Base-by-base conservation (phyloP, 2,888 invertebrate genomes). In the Sarcophaga rosellei region DNA sequence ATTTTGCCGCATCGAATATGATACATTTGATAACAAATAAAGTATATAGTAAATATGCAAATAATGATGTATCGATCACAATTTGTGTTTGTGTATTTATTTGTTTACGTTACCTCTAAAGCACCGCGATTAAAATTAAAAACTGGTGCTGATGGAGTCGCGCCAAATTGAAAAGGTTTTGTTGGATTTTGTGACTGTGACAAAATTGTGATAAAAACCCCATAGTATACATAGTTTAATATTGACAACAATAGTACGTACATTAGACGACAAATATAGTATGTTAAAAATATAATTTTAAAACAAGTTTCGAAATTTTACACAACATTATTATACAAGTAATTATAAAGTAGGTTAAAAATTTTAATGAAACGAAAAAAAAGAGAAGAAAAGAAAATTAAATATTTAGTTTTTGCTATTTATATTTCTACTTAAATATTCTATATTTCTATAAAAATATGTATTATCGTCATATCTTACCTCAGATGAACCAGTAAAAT, bases 151-250 rank as follows among this genome's bases (percentile, higher is more conserved):
- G 89, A 88, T 89, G 89, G 88, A 89, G 90, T 88, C 81, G 90
- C 90, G 90, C 91, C 91, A 89, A 91, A 91, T 89, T 90, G 91
- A 89, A 91, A 91, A 81, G 91, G 91, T 90, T 90, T 90, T 86
- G 90, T 85, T 88, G 90, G 81, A 86, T 87, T 87, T 86, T 87
- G 81, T 80, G 88, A 73, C 88, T 87, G 83, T 74, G 62, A 53
- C 73, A 77, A 68, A 77, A 65, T 47, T 59, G 53, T 68, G 69
- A 68, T 77, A 57, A 44, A 45, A 72, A 69, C 79, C 72, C 62
- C 57, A 77, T 62, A 70, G 17, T 66, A 69, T 68, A 69, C 12
- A 44, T 76, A 72, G 61, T 73, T 65, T 70, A 4, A 72, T 72
- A 59, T 72, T 79, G n/a, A 65, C 65, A 66, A 74, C 75, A 81